Evolutionary conservation across 2,888 invertebrate genomes (phyloP).

Genomic region (Sinodicranocentrus sp.): DNA sequence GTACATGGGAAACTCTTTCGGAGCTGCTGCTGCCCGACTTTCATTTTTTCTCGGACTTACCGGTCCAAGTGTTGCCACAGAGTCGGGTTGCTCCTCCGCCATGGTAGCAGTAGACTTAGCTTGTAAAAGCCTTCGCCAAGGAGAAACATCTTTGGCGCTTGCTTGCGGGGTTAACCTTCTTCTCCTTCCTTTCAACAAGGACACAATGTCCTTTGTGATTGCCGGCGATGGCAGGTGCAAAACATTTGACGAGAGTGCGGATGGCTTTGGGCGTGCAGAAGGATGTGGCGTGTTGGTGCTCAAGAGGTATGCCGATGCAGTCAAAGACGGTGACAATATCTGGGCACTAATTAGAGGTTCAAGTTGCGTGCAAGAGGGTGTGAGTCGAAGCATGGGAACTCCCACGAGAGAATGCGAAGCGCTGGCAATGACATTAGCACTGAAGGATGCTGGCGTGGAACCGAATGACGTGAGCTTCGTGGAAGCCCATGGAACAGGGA

Average conservation of each 20-base stretch:
- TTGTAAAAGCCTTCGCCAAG: slow-evolving; percentile 36
- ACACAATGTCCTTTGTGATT: slow-evolving; percentile 28
- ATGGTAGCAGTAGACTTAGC: slow-evolving; percentile 63
- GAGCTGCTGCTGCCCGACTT: slow-evolving; percentile 42
- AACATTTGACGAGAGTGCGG: slow-evolving; percentile 62
- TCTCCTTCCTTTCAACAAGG: slow-evolving; percentile 20
- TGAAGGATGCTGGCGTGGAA: slow-evolving; percentile 84
- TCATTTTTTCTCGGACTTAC: slow-evolving; percentile 59
- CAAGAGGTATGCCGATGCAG: slow-evolving; percentile 55
- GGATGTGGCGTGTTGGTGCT: slow-evolving; percentile 57
- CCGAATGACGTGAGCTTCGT: slow-evolving; percentile 2
- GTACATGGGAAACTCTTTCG: slow-evolving; percentile 64
- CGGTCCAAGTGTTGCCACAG: slow-evolving; percentile 52
- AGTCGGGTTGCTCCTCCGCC: slow-evolving; percentile 61
- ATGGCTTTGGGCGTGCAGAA: slow-evolving; percentile 66
- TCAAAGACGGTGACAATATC: slow-evolving; percentile 12
- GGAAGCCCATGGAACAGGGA: slow-evolving; percentile 57
- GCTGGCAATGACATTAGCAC: slow-evolving; percentile 40
- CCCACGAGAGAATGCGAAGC: neutral
- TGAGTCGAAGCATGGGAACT: slow-evolving; percentile 8
- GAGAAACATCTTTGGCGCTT: slow-evolving; percentile 45
- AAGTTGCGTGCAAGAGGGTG: neutral
- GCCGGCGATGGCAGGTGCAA: slow-evolving; percentile 47
- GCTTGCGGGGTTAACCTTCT: slow-evolving; percentile 65
- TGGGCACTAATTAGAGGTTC: slow-evolving; percentile 14